phyloP scores from a whole-genome alignment of 2,113 vertebrate species.

The Cynoglossus semilaevis region DNA sequence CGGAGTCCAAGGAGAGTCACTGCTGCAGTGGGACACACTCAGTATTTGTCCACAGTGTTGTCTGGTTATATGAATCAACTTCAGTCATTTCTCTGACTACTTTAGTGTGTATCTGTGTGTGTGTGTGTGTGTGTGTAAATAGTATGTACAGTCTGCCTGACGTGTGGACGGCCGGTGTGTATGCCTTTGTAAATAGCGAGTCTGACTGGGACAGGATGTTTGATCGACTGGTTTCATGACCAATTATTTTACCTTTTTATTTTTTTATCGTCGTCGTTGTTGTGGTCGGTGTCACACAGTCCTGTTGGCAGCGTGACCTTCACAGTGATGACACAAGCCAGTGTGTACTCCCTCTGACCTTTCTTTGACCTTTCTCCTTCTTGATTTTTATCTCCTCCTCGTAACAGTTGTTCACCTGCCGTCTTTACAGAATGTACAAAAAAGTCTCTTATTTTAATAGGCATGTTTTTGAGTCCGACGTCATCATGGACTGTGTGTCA shows the following conservation, averaged over 20 bases:
- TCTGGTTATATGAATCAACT: slow-evolving; percentile 53
- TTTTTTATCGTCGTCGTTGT: neutral
- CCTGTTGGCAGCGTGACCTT: slow-evolving; percentile 19
- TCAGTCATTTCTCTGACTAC: slow-evolving; percentile 67
- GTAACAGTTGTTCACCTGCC: neutral
- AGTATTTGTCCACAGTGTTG: slow-evolving; percentile 16
- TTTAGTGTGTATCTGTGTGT: slow-evolving; percentile 39
- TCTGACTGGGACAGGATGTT: slow-evolving; percentile 48
- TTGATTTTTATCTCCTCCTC: slow-evolving; percentile 15
- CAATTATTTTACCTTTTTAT: slow-evolving; percentile 44
- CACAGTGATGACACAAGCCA: slow-evolving; percentile 44
- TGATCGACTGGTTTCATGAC: slow-evolving; percentile 54
- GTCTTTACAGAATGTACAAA: no score
- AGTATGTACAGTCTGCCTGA: slow-evolving; percentile 66
- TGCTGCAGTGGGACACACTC: no score
- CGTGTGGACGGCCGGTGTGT: slow-evolving; percentile 40
- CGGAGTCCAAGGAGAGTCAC: no score
- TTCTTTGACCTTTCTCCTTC: neutral
- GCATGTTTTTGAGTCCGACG: no score
- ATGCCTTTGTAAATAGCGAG: slow-evolving; percentile 70
- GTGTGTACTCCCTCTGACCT: slow-evolving; percentile 13
- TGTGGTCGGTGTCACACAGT: slow-evolving; percentile 17
- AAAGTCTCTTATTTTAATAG: no score
- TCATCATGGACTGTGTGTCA: no score
- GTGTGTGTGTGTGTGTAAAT: slow-evolving; percentile 61